Base-by-base conservation (phyloP, 2,888 invertebrate genomes). In the Thyatira batis region DNA sequence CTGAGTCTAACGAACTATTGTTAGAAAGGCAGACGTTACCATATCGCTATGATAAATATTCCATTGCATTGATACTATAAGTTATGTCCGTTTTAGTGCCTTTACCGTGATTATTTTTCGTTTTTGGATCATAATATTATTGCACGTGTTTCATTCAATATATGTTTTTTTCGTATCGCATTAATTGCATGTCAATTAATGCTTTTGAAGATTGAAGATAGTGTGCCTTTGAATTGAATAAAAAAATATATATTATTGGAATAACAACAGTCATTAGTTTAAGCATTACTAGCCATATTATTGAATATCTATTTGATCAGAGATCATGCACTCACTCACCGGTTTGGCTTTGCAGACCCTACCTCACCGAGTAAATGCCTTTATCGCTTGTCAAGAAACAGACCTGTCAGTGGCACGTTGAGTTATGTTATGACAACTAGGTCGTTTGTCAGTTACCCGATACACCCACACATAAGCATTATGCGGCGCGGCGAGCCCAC, bases 1-100 rank as follows among this genome's bases (percentile, higher is more conserved):
- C 39, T 8, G 17, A 39, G 39, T 17, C 39, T 60, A 55, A 57
- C 58, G 58, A 60, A 65, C 57, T 60, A 65, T 69, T 69, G 65
- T 69, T 57, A 55, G 45, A 50, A 52, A 10, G 52, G 53, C 39
- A 57, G 59, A 59, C 53, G 53, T 62, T 68, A 53, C 55, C 33
- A 46, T 54, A 54, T 52, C 60, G 46, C 17, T 51, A 56, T 64
- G 65, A 71, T 72, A 55, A 63, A 71, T 71, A 55, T 52, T 52
- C 44, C 45, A 48, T 13, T 21, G 30, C 45, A 46, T 54, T 11
- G 52, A 28, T 51, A n/a, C 45, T 55, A 55, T 53, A 50, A 45
- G 45, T 3, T 9, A 39, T 39, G 8, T 13, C 8, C 33, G 17
- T 17, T 17, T 39, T 5, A 17, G n/a, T n/a, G n/a, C n/a, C 11